Evolutionary conservation across 2,888 invertebrate genomes (phyloP), one percentile per base, ranked within the genome.

Genomic region (Lumbricus terrestris): DNA sequence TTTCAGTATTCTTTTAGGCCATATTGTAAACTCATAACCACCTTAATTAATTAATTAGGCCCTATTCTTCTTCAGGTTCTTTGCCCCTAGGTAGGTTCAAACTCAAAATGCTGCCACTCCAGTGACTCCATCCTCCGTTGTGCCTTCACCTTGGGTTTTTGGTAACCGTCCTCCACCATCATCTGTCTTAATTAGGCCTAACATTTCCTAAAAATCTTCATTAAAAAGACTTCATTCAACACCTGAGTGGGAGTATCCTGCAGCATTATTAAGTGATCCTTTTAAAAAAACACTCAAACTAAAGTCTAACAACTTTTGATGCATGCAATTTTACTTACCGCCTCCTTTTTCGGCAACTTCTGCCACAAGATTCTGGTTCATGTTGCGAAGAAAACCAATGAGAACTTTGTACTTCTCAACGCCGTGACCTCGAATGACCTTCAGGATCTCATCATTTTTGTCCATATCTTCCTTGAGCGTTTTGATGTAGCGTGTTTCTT

Each of bases 301-400:
- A n/a, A n/a, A 6, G n/a, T n/a, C 69, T 0, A n/a, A 0, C 69
- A 69, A 69, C 11, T 6, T n/a, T 11, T 13, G 13, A 4, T 8
- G 13, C 69, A 69, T n/a, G n/a, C 69, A 69, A 69, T n/a, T n/a
- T 8, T 69, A 69, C 69, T 37, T 6, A 85, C 85, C 85, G 18
- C 85, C 85, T 37, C 85, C 85, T 85, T 37, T 85, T 18, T 85
- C 85, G 18, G 85, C 85, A 85, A 85, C 37, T 85, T 85, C 85
- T 85, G 85, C 85, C 85, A 85, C 85, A 37, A 34, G 85, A 85
- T 11, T 35, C 37, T 85, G 85, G 18, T 35, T 23, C 37, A 35
- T 16, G 18, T 0, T 37, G 37, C 85, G 85, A 34, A 85, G 85
- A 15, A 85, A 6, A 37, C 35, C 85, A 34, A 85, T 33, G 34